phyloP scores from a whole-genome alignment of 2,113 vertebrate species.

The Oncorhynchus tshawytscha region DNA sequence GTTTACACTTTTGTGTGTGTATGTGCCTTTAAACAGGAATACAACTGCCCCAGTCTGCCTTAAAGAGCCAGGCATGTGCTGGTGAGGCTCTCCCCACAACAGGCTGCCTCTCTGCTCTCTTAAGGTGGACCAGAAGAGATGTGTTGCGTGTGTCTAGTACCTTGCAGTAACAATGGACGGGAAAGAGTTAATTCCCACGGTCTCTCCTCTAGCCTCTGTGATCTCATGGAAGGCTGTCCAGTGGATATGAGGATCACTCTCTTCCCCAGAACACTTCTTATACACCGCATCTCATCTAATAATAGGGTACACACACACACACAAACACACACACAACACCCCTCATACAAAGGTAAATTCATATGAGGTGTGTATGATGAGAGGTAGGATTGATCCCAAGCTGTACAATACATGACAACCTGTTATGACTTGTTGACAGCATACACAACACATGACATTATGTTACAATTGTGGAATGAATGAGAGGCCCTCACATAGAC shows the following conservation, averaged over 20 bases:
- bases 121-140: slow-evolving; percentile 77
- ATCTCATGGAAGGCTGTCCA: slow-evolving; percentile 32
- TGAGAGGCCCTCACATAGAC: too few species aligned
- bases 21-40: slow-evolving; percentile 73
- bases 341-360: too few species aligned
- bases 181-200: slow-evolving; percentile 76
- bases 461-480: too few species aligned
- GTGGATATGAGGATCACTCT: slow-evolving; percentile 5
- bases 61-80: slow-evolving; percentile 79
- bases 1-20: slow-evolving; percentile 1
- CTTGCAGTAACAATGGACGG: slow-evolving; percentile 25
- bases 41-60: slow-evolving; percentile 77
- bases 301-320: too few species aligned
- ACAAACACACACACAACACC: too few species aligned
- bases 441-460: too few species aligned
- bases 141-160: slow-evolving; percentile 32
- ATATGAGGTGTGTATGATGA: too few species aligned
- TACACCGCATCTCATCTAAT: too few species aligned
- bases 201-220: slow-evolving; percentile 44
- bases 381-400: too few species aligned
- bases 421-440: too few species aligned
- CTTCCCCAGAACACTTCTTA: too few species aligned
- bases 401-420: too few species aligned
- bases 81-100: slow-evolving; percentile 69
- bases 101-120: slow-evolving; percentile 70